These are phyloP conservation scores for Galago senegalensis DNA, from an alignment of 2,797 vertebrate genomes.

Conservation along the genomic window DNA sequence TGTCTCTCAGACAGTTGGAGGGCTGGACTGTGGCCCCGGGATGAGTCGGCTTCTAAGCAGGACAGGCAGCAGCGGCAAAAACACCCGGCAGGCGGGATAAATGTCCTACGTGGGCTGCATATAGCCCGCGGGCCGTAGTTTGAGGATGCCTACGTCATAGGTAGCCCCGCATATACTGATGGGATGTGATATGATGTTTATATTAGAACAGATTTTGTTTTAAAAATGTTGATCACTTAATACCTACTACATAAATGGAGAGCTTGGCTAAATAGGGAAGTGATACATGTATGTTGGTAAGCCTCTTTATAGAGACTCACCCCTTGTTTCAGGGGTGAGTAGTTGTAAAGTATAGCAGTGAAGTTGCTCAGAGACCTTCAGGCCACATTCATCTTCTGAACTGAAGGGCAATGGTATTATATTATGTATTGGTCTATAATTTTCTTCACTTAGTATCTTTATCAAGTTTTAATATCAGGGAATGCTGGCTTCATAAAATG, in stretches of 20 bases:
- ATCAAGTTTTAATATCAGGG: not conserved
- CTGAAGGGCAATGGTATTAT: not conserved
- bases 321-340: not conserved
- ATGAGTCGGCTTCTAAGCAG: no score
- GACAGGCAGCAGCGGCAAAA: no score
- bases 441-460: slow-evolving; percentile 20
- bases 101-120: no score
- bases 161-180: not conserved
- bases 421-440: not conserved
- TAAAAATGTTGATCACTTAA: not conserved
- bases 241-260: not conserved
- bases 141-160: not conserved
- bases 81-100: no score
- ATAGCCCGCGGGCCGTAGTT: no score
- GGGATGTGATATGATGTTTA: not conserved
- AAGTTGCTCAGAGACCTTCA: not conserved
- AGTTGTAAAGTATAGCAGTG: not conserved
- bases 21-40: no score
- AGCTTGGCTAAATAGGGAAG: not conserved
- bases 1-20: no score
- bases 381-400: not conserved
- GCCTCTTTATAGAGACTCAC: not conserved
- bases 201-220: not conserved
- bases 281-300: not conserved
- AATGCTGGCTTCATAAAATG: not conserved